Evolutionary conservation across 2,888 invertebrate genomes (phyloP).

Genomic region (Hydroisotoma schaefferi): DNA sequence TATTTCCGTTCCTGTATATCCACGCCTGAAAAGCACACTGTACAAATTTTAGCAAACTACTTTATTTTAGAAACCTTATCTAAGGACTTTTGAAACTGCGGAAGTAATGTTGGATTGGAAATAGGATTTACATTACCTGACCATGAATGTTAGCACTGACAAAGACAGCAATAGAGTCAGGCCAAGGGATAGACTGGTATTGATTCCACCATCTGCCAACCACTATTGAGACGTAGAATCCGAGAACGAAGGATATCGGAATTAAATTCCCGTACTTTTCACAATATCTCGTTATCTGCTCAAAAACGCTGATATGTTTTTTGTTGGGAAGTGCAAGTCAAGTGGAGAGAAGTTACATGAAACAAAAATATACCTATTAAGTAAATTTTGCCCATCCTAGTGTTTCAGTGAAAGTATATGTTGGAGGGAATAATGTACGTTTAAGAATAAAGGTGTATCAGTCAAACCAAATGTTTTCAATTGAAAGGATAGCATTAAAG

Average conservation of each 20-base stretch:
- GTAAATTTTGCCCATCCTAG: too few relatives aligned
- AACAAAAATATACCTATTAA: background rate
- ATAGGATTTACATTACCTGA: slow-evolving; percentile 57
- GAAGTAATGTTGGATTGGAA: too few relatives aligned
- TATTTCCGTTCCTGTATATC: too few relatives aligned
- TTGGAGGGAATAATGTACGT: too few relatives aligned
- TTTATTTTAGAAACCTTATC: too few relatives aligned
- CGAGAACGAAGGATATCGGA: slow-evolving; percentile 86
- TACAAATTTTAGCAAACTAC: too few relatives aligned
- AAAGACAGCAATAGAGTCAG: slow-evolving; percentile 81
- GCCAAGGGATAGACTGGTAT: slow-evolving; percentile 77
- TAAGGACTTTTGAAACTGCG: too few relatives aligned
- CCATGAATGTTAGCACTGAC: slow-evolving; percentile 79
- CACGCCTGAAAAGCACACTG: too few relatives aligned
- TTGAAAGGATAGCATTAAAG: background rate
- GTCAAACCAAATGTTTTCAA: too few relatives aligned
- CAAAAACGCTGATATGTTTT: slow-evolving; percentile 63
- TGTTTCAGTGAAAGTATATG: too few relatives aligned
- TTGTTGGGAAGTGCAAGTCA: background rate
- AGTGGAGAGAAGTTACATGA: background rate
- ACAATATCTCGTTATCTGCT: slow-evolving; percentile 78
- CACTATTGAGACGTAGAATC: slow-evolving; percentile 89
- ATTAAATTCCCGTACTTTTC: slow-evolving; percentile 80
- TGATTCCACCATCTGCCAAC: slow-evolving; percentile 92
- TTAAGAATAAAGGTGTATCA: too few relatives aligned